Base-by-base conservation (phyloP, 1,140 invertebrate genomes). In the Drosophila melanogaster region DNA sequence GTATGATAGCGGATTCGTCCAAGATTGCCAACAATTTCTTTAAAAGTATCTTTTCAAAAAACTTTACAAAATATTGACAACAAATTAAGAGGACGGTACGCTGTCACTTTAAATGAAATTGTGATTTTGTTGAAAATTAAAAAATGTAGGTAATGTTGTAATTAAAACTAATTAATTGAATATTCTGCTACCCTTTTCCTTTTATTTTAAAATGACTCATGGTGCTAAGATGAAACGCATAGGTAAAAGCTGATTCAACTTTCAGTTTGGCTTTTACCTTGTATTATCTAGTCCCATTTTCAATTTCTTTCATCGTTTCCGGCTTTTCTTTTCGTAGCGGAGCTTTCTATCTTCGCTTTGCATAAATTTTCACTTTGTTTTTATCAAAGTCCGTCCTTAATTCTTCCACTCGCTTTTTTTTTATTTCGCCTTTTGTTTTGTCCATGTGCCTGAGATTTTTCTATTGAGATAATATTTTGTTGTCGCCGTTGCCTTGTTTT, bases 331-430 rank as follows among this genome's bases (percentile, higher is more conserved):
- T 61, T 55, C 50, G 24, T 0, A 30, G 15, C 46, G 12, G 24
- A 17, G 51, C 43, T 75, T 83, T 73, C 75, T 79, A 81, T 87
- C 83, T 77, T 49, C 75, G 62, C 76, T 87, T 87, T 87, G 83
- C 83, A 87, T 87, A 87, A 87, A 87, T 87, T 87, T 87, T 87
- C 83, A 87, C 83, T 87, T 79, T 81, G 83, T 81, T 87, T 81
- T 87, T 87, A 87, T 87, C 76, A 79, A 71, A 49, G 49, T 66
- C 64, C 46, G 71, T 44, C 62, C 70, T 51, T 75, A 73, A 74
- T 64, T 64, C 71, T 50, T 50, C 33, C 56, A 40, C 60, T 59
- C 44, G 15, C 19, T 35, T 24, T 74, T 49, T 73, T 60, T 70
- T 51, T 55, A 41, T 24, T 64, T 74, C 65, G 74, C 53, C 59